A percentile compares a stretch with the other conserved stretches of the same genome.
Conservation (phyloP, 2,888 invertebrate genomes). For the Raillietiella orientalis region DNA sequence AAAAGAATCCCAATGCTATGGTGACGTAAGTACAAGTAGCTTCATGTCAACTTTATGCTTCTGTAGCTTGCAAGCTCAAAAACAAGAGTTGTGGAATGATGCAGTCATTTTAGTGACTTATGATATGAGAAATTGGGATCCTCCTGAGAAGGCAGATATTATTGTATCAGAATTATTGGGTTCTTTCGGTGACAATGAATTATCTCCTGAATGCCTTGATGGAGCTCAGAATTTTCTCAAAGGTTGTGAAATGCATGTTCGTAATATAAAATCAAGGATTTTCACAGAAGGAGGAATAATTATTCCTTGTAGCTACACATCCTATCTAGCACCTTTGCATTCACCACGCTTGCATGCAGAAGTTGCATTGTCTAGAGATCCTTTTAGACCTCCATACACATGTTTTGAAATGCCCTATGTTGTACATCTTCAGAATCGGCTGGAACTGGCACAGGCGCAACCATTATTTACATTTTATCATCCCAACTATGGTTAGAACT, state of each 20-base stretch:
- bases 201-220: constrained; percentile 90
- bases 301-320: constrained; percentile 63
- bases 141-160: constrained; percentile 67
- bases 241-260: constrained; percentile 12
- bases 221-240: constrained; percentile 61
- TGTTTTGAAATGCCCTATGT: constrained; percentile 62
- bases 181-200: constrained; percentile 94
- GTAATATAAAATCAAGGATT: neutral
- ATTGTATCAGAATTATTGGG: constrained; percentile 82
- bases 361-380: constrained; percentile 18
- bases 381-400: constrained; percentile 9
- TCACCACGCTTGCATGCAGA: constrained; percentile 57
- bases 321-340: constrained; percentile 70
- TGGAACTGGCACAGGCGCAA: constrained; percentile 35
- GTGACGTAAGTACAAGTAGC: constrained; percentile 19
- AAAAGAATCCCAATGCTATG: constrained; percentile 91
- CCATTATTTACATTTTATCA: constrained; percentile 59
- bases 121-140: constrained; percentile 53
- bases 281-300: constrained; percentile 45
- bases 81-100: neutral
- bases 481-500: constrained; percentile 33
- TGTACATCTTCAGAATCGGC: constrained; percentile 56
- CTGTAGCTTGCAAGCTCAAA: neutral
- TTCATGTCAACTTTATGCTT: constrained; percentile 1
- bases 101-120: constrained; percentile 41